Base-by-base conservation (phyloP, 2,888 invertebrate species). In the Zootermopsis nevadensis region DNA sequence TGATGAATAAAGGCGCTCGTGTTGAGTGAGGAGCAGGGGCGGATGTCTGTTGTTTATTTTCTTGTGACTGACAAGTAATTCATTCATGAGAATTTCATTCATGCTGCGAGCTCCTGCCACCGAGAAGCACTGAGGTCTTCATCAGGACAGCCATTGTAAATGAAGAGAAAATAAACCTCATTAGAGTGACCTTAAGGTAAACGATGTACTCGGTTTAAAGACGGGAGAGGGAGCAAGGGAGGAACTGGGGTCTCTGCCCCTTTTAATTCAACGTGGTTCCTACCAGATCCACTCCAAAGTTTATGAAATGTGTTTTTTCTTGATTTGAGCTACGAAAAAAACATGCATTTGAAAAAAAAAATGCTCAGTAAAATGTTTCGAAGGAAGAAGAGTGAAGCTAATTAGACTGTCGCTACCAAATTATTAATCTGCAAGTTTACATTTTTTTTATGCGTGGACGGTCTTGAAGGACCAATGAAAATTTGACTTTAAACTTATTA, bases 31-130 rank as follows among this genome's bases (percentile, higher is more conserved):
- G 6, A 4, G n/a, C 2, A 27, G 10, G 60, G 60, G n/a, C 27
- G 60, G n/a, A 24, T 24, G 24, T 60, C 60, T 60, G 60, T 60
- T n/a, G 60, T 60, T 60, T 60, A 60, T 60, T 60, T 60, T 27
- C 69, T 69, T 10, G 19, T 69, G 0, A 0, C 69, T 69, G 69
- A 69, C 69, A 69, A 33, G 69, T 19, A 69, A 69, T 69, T 69
- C 69, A 33, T 69, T 69, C 69, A 33, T 69, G 22, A 2, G 69
- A 69, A 69, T 31, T 69, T 69, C 7, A 69, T 69, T 69, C 69
- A 69, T 69, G 31, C 19, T 69, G 31, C 6, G 22, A 69, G 19
- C 33, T 22, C 69, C 69, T 69, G 33, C 66, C 66, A 66, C 66
- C n/a, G 15, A 33, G 33, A 33, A 33, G 30, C 69, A 4, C 27